A percentile compares a stretch with the other conserved stretches of the same genome.
Evolutionary conservation across 1,140 invertebrate genomes (phyloP).

Genomic region (Marisa cornuarietis): DNA sequence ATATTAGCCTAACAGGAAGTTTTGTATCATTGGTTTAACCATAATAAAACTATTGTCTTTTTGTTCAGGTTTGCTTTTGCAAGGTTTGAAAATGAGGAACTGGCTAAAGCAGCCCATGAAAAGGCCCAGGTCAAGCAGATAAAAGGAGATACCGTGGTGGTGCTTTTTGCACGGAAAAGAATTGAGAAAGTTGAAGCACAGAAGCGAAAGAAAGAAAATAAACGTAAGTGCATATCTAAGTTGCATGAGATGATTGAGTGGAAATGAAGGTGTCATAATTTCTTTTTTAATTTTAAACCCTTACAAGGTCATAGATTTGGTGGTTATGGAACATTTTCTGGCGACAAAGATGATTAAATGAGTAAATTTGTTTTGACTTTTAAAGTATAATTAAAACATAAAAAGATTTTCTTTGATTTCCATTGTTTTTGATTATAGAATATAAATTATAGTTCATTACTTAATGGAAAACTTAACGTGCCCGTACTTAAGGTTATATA

Average conservation of each 20-base stretch:
- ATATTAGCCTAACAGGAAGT: background rate
- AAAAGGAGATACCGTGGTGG: constrained; percentile 7
- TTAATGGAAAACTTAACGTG: background rate
- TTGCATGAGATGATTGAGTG: background rate
- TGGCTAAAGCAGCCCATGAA: constrained; percentile 18
- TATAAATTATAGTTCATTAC: background rate
- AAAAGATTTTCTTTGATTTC: background rate
- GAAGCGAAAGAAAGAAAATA: background rate
- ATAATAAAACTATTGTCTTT: background rate
- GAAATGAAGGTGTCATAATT: no score
- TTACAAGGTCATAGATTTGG: no score
- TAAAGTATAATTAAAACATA: no score
- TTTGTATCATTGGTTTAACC: background rate
- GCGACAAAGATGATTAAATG: no score
- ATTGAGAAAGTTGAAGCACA: background rate
- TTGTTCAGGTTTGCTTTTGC: constrained; percentile 25
- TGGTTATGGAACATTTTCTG: no score
- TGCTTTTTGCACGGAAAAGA: constrained; percentile 22
- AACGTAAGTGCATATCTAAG: constrained; percentile 10
- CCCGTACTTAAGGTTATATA: background rate
- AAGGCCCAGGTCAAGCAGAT: constrained; percentile 13
- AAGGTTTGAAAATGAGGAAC: constrained; percentile 13
- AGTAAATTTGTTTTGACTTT: no score
- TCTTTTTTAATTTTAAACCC: no score
- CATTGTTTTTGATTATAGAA: background rate